A percentile compares a stretch with the other conserved stretches of the same genome.
These are phyloP conservation scores for Pherbina coryleti DNA, from an alignment of 2,888 invertebrate genomes.

Conservation along the genomic window DNA sequence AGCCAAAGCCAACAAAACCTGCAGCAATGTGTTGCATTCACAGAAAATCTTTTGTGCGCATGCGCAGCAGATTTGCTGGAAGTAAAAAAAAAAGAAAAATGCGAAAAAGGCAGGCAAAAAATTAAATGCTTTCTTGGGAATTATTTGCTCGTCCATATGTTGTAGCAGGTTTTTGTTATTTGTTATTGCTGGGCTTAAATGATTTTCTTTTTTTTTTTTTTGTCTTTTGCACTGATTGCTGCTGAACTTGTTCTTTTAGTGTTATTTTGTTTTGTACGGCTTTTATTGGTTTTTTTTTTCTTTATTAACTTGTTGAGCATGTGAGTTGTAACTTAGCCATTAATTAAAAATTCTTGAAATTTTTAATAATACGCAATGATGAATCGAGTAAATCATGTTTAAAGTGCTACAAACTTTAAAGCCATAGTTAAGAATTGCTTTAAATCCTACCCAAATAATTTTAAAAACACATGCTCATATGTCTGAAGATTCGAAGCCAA, in stretches of 20 bases:
- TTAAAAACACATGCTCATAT: too few species aligned
- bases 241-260: background rate
- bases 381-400: too few species aligned
- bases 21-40: background rate
- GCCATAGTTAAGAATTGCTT: too few species aligned
- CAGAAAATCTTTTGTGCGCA: conserved; percentile 16
- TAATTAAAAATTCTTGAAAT: too few species aligned
- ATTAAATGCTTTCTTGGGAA: conserved; percentile 30
- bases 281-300: too few species aligned
- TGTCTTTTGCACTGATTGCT: background rate
- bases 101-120: background rate
- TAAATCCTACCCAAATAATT: too few species aligned
- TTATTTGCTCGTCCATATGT: conserved; percentile 10
- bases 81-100: background rate
- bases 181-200: conserved; percentile 14
- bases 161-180: background rate
- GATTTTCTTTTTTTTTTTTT: background rate
- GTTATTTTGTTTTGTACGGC: background rate
- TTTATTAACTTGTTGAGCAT: too few species aligned
- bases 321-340: too few species aligned
- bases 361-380: too few species aligned
- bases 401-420: too few species aligned
- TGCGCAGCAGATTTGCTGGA: conserved; percentile 10
- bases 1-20: background rate
- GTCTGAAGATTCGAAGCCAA: too few species aligned